Conservation (phyloP, 2,113 vertebrate genomes). For the Brachyhypopomus occidentalis region DNA sequence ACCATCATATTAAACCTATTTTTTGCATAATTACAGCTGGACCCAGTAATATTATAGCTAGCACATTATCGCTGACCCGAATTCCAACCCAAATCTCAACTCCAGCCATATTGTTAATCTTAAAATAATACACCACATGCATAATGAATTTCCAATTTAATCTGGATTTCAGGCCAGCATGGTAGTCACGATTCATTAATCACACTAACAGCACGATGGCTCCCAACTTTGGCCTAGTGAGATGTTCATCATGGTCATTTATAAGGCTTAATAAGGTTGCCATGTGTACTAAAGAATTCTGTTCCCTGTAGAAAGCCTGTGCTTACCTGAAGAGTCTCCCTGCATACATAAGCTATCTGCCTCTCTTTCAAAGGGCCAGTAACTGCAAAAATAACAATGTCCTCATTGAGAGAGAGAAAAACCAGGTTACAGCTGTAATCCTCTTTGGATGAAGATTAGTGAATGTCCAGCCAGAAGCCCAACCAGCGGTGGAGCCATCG, state of each 20-base stretch:
- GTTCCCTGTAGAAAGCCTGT: not conserved
- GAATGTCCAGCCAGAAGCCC: not conserved
- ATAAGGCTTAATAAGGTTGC: not conserved
- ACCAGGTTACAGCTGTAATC: conserved; percentile 16
- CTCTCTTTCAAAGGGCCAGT: conserved; percentile 77
- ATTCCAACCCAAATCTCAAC: not conserved
- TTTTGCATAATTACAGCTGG: not conserved
- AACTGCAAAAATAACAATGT: conserved; percentile 61
- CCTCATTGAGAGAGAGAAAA: conserved; percentile 11
- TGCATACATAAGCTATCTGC: conserved; percentile 79
- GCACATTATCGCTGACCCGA: not conserved
- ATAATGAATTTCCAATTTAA: no score
- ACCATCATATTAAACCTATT: not conserved
- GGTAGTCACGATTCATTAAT: no score
- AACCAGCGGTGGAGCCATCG: not conserved
- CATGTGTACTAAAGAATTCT: not conserved
- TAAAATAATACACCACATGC: no score
- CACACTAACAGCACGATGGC: no score
- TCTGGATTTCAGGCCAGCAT: no score
- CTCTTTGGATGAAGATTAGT: conserved; percentile 9
- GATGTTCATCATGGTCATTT: not conserved
- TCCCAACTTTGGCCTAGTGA: not conserved
- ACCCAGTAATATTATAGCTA: not conserved
- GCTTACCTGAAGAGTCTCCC: conserved; percentile 77
- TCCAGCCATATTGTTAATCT: not conserved